Evolutionary conservation across 2,113 vertebrate species (phyloP).

Genomic region (Semnornis frantzii): DNA sequence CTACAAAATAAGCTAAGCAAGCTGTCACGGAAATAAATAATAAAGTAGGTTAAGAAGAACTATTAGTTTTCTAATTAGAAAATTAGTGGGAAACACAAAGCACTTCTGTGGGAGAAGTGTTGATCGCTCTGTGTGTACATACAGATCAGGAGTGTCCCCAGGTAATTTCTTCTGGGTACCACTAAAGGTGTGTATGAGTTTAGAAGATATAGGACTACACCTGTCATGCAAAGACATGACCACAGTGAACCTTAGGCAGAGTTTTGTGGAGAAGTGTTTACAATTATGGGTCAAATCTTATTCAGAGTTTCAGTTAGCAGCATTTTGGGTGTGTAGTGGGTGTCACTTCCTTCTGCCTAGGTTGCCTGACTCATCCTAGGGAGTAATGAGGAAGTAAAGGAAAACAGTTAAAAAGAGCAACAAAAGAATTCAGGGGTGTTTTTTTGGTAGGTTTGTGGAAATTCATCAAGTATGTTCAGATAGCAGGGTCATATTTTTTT

Average conservation of each 20-base stretch:
- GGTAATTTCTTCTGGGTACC: not conserved
- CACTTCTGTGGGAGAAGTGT: accelerated
- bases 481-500: not conserved
- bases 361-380: not conserved
- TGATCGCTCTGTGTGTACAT: not conserved
- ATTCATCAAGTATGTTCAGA: not conserved
- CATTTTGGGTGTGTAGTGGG: not conserved
- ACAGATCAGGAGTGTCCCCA: not conserved
- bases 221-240: not conserved
- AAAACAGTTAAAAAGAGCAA: accelerated
- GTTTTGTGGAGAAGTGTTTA: not conserved
- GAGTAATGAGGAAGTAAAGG: constrained; percentile 3
- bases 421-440: not conserved
- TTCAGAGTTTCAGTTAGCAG: not conserved
- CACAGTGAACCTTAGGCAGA: not conserved
- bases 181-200: not conserved
- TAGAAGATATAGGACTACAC: not conserved
- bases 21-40: not conserved
- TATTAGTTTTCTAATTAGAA: not conserved
- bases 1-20: not conserved
- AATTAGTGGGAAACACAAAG: not conserved
- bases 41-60: not conserved
- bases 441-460: not conserved
- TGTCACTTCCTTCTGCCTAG: not conserved
- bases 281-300: not conserved